Conservation (phyloP, 2,113 vertebrate species). For the Xiphorhynchus elegans region DNA sequence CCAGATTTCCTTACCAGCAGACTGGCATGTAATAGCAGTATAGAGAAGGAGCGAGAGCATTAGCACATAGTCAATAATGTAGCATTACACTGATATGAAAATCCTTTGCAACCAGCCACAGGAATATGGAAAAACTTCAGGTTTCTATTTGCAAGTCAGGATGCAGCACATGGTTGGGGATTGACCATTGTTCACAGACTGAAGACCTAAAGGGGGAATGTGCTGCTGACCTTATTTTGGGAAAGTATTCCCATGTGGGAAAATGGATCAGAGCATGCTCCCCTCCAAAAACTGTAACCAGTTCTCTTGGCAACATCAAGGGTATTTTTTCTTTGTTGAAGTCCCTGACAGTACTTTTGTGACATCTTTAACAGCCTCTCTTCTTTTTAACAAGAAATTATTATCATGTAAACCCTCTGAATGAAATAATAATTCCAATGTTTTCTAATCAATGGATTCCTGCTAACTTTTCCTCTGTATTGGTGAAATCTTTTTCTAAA, state of each 20-base stretch:
- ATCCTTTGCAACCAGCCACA: not conserved
- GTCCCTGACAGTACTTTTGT: not conserved
- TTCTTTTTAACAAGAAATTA: not conserved
- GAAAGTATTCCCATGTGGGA: not conserved
- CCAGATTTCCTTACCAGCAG: not conserved
- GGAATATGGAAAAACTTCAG: not conserved
- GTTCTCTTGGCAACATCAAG: not conserved
- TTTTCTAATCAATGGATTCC: not conserved
- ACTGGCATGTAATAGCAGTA: not conserved
- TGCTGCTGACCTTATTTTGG: not conserved
- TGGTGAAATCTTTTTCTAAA: not conserved
- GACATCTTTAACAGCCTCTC: not conserved
- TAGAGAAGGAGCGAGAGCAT: not conserved
- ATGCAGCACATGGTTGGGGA: not conserved
- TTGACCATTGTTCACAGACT: not conserved
- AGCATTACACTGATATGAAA: not conserved
- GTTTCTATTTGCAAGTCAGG: not conserved
- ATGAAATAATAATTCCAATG: not conserved
- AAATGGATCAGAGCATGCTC: not conserved
- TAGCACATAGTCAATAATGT: not conserved
- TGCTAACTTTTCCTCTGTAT: not conserved
- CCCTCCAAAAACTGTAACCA: not conserved
- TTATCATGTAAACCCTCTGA: not conserved
- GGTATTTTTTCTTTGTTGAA: not conserved
- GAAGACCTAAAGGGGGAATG: not conserved